Evolutionary conservation across 2,797 vertebrate species (phyloP).

Genomic region (Mormyrops boulengeri): DNA sequence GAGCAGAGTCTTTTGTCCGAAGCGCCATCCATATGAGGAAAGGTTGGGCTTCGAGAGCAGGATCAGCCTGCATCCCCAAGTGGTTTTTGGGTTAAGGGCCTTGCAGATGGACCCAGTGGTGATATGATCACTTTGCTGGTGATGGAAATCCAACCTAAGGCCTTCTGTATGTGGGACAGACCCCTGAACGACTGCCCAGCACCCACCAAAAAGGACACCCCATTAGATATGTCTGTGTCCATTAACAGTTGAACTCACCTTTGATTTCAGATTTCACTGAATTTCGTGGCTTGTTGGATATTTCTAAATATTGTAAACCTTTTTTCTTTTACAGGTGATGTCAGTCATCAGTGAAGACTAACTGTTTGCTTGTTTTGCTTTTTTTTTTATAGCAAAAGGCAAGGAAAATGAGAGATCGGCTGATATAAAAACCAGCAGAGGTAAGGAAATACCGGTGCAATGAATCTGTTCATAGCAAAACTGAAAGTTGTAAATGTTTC

Average conservation of each 20-base stretch:
- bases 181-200: background rate
- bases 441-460: slow-evolving; percentile 57
- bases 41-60: background rate
- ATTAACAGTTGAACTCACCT: background rate
- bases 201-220: background rate
- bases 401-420: slow-evolving; percentile 82
- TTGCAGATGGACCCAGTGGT: background rate
- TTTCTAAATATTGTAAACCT: background rate
- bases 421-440: slow-evolving; percentile 75
- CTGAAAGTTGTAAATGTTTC: background rate
- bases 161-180: background rate
- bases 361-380: slow-evolving; percentile 13
- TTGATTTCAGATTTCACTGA: background rate
- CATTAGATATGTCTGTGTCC: background rate
- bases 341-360: background rate
- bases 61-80: background rate
- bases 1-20: background rate
- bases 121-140: background rate
- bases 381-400: slow-evolving; percentile 77
- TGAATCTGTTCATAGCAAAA: background rate
- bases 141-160: background rate
- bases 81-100: background rate
- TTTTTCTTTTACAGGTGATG: background rate
- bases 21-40: background rate
- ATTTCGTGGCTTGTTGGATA: background rate